Percentiles rank a stretch among this genome's conserved stretches.
Conservation (phyloP, 2,888 invertebrate species). For the Eupithecia exiguata region DNA sequence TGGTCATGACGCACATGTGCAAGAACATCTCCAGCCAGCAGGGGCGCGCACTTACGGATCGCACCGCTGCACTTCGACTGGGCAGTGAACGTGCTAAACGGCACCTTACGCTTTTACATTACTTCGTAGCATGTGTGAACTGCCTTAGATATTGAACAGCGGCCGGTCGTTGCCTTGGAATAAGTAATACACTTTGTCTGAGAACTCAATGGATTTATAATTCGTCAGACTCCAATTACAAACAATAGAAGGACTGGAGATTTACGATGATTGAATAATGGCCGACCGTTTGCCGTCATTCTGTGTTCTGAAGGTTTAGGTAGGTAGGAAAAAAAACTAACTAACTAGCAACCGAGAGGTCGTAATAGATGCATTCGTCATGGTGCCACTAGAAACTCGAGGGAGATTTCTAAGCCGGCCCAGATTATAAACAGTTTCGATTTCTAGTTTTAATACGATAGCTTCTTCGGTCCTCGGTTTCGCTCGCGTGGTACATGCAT, state of each 20-base stretch:
- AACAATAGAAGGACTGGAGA: constrained; percentile 19
- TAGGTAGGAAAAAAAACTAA: too few relatives aligned
- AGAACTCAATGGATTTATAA: constrained; percentile 8
- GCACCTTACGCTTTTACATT: background rate
- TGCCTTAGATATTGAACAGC: background rate
- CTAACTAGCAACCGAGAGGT: background rate
- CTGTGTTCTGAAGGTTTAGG: background rate
- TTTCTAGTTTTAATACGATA: background rate
- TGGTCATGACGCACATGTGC: background rate
- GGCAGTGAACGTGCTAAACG: background rate
- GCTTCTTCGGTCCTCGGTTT: background rate
- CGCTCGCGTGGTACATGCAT: too few relatives aligned
- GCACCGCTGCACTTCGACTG: background rate
- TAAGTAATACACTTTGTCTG: background rate
- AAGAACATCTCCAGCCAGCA: background rate
- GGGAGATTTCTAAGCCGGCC: background rate
- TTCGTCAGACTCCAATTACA: constrained; percentile 23
- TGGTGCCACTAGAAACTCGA: background rate
- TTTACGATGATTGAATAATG: constrained; percentile 26
- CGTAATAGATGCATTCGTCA: background rate
- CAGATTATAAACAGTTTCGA: background rate
- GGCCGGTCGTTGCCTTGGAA: background rate
- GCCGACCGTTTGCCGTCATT: constrained; percentile 15
- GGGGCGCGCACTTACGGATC: background rate
- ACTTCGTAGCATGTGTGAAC: background rate